Conservation (phyloP, 2,888 invertebrate species). For the Sarcophaga carnaria region DNA sequence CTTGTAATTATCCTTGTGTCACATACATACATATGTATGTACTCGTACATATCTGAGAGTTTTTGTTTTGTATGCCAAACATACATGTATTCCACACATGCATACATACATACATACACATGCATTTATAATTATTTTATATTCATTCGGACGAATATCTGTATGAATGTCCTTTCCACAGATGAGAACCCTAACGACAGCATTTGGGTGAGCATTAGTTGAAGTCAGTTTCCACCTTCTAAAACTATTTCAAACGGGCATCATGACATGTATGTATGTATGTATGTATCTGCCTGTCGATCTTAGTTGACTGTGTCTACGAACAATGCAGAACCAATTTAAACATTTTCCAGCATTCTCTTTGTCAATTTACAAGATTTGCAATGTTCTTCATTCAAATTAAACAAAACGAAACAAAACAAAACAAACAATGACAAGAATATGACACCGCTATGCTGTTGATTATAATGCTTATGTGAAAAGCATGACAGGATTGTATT, state of each 20-base stretch:
- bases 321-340: conserved; percentile 26
- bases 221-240: no score
- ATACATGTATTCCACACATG: not conserved
- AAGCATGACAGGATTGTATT: no score
- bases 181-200: not conserved
- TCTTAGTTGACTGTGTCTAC: not conserved
- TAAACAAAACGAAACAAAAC: not conserved
- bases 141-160: not conserved
- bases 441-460: no score
- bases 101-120: not conserved
- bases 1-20: no score
- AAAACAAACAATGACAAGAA: no score
- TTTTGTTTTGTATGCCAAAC: not conserved
- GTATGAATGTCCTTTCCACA: no score
- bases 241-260: no score
- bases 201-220: not conserved
- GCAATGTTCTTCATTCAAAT: not conserved
- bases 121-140: not conserved
- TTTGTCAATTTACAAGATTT: not conserved
- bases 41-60: not conserved
- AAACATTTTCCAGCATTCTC: conserved; percentile 34
- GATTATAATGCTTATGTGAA: no score
- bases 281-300: not conserved
- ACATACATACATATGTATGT: not conserved
- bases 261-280: not conserved